These are phyloP conservation scores for Galeopterus variegatus DNA, from an alignment of 2,113 vertebrate species.

Conservation along the genomic window DNA sequence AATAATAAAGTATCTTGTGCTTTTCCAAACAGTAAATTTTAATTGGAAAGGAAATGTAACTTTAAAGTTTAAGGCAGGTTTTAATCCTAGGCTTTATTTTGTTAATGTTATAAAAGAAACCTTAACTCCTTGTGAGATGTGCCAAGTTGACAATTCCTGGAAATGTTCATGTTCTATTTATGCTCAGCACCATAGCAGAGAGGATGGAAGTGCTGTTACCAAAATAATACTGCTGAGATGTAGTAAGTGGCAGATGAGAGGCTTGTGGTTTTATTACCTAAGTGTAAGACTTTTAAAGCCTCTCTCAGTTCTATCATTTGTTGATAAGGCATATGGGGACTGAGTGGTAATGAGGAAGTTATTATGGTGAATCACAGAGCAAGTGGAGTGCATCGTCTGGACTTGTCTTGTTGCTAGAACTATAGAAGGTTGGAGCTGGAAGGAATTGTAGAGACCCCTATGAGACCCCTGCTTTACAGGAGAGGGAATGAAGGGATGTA, in stretches of 20 bases:
- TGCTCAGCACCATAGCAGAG: slow-evolving; percentile 65
- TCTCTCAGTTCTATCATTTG: neutral
- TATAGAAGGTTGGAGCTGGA: neutral
- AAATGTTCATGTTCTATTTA: slow-evolving; percentile 81
- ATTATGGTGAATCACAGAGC: neutral
- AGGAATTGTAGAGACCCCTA: neutral
- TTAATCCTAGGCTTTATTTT: slow-evolving; percentile 69
- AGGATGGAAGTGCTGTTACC: slow-evolving; percentile 66
- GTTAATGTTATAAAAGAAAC: slow-evolving; percentile 68
- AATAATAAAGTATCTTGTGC: slow-evolving; percentile 50
- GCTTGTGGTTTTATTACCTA: slow-evolving; percentile 41
- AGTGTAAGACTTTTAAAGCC: slow-evolving; percentile 40
- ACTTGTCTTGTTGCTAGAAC: neutral
- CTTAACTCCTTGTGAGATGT: slow-evolving; percentile 73
- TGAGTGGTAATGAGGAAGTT: neutral
- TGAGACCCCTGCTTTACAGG: neutral
- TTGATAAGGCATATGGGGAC: neutral
- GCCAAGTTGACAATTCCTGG: slow-evolving; percentile 83
- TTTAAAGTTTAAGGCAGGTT: slow-evolving; percentile 48
- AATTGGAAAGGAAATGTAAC: slow-evolving; percentile 67
- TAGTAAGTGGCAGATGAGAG: slow-evolving; percentile 40
- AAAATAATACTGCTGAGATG: slow-evolving; percentile 77
- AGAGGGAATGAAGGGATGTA: neutral
- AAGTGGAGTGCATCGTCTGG: neutral
- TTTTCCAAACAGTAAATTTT: slow-evolving; percentile 79